These are phyloP conservation scores for Montipora sp. DNA, from an alignment of 64 coral and sea anemone species.

Conservation along the genomic window DNA sequence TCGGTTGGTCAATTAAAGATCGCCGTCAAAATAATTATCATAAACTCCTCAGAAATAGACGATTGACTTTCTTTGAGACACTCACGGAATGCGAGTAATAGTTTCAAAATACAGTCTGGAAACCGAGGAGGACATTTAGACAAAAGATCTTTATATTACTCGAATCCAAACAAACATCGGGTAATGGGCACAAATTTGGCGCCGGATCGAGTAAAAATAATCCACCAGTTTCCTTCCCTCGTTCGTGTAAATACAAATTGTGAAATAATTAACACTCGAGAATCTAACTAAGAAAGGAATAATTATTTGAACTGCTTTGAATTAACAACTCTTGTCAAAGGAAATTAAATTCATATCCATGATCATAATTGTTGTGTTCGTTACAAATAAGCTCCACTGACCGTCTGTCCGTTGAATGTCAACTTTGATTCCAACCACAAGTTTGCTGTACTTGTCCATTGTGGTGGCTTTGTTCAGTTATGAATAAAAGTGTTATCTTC, in stretches of 20 bases:
- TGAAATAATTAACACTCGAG: too few species aligned
- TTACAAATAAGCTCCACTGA: slow-evolving; percentile 13
- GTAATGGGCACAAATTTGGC: not conserved
- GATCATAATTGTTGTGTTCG: not conserved
- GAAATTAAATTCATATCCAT: too few species aligned
- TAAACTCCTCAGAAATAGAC: not conserved
- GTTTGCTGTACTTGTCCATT: slow-evolving; percentile 77
- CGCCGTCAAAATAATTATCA: too few species aligned
- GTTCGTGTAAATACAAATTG: too few species aligned
- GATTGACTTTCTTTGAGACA: not conserved
- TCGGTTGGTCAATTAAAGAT: not conserved
- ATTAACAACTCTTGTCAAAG: too few species aligned
- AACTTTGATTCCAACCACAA: slow-evolving; percentile 77
- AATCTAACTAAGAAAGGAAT: too few species aligned
- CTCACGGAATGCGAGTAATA: not conserved
- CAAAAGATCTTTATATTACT: not conserved
- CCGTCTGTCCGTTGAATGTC: slow-evolving; percentile 84
- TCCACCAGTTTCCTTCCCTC: too few species aligned
- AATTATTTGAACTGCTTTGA: too few species aligned
- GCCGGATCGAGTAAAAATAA: not conserved
- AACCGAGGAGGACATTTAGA: not conserved
- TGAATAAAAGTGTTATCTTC: not conserved
- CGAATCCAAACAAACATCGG: not conserved
- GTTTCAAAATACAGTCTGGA: not conserved
- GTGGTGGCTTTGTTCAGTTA: not conserved